phyloP scores from a whole-genome alignment of 2,113 vertebrate species.

The Haliaeetus leucogaster region DNA sequence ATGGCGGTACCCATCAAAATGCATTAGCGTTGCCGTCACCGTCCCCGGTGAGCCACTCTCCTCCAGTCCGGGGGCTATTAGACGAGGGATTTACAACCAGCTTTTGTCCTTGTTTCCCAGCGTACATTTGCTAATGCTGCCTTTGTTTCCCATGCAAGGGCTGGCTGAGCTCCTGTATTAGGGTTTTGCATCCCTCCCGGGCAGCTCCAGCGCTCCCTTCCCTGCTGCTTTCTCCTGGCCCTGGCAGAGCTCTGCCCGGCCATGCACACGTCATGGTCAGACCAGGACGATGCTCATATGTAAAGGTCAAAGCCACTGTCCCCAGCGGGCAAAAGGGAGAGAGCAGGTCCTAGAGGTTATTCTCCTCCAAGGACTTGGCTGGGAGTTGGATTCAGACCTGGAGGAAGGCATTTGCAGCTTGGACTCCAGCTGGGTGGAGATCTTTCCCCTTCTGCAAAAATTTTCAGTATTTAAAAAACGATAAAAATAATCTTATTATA shows the following conservation, averaged over 20 bases:
- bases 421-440: not conserved
- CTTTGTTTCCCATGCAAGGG: constrained; percentile 4
- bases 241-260: not conserved
- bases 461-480: not conserved
- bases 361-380: not conserved
- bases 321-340: not conserved
- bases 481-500: not conserved
- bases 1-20: not conserved
- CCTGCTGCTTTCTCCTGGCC: not conserved
- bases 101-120: constrained; percentile 33
- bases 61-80: not conserved
- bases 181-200: not conserved
- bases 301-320: not conserved
- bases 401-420: not conserved
- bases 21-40: not conserved
- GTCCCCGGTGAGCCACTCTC: not conserved
- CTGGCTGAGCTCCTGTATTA: constrained; percentile 36
- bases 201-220: not conserved
- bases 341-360: not conserved
- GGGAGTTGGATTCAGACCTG: not conserved
- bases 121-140: not conserved
- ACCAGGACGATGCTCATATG: rapidly evolving
- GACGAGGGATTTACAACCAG: not conserved
- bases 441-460: not conserved
- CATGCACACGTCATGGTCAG: rapidly evolving